Conservation (phyloP, 2,113 vertebrate species). For the Pygoscelis antarcticus region DNA sequence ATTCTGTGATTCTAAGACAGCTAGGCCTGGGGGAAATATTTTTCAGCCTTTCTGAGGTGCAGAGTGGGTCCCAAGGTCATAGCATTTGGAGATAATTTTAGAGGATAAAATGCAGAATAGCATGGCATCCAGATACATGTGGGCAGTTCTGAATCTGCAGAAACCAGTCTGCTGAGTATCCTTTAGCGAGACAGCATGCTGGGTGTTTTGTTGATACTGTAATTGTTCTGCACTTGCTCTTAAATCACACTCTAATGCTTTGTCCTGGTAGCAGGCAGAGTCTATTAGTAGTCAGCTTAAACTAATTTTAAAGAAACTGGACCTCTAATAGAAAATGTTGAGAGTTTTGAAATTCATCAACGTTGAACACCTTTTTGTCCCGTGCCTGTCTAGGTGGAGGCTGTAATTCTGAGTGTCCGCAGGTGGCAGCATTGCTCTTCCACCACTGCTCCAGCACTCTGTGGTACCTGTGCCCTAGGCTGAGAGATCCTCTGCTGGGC, state of each 20-base stretch:
- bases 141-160: background rate
- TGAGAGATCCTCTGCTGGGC: background rate
- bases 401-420: background rate
- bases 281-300: background rate
- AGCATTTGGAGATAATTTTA: background rate
- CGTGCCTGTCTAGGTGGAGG: background rate
- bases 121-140: accelerated
- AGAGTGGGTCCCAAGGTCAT: background rate
- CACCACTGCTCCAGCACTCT: background rate
- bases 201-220: background rate
- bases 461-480: background rate
- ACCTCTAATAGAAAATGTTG: background rate
- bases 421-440: conserved; percentile 21
- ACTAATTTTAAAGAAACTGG: background rate
- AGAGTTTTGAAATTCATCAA: background rate
- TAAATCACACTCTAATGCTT: background rate
- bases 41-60: background rate
- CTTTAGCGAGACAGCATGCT: background rate
- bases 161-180: background rate
- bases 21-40: background rate
- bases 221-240: background rate
- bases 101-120: background rate
- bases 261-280: background rate
- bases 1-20: background rate
- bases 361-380: background rate